Percentiles rank a stretch among this genome's conserved stretches.
phyloP scores from a whole-genome alignment of 2,888 invertebrate species.

The Rhingia rostrata region DNA sequence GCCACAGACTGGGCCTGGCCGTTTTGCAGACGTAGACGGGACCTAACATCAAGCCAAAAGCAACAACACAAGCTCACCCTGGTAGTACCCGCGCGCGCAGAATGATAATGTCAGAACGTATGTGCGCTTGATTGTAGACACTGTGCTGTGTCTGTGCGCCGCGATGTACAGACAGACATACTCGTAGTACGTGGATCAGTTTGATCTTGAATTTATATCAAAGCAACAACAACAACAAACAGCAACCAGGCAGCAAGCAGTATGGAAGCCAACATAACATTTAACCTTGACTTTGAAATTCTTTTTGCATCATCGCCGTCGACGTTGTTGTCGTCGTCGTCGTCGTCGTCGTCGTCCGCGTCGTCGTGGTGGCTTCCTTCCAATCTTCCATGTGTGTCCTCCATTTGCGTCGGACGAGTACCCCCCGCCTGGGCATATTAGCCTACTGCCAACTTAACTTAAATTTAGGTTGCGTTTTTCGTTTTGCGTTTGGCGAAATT shows the following conservation, averaged over 20 bases:
- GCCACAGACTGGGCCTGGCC: not conserved
- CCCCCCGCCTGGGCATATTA: constrained; percentile 71
- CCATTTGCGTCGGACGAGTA: constrained; percentile 59
- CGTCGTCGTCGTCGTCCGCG: constrained; percentile 8
- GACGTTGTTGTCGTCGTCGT: constrained; percentile 22
- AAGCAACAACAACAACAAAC: constrained; percentile 45
- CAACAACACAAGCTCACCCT: constrained; percentile 59
- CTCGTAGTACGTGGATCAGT: constrained; percentile 64
- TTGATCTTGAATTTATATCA: constrained; percentile 73
- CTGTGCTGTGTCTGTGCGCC: constrained; percentile 30
- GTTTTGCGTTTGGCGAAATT: constrained; percentile 41
- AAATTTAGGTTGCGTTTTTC: constrained; percentile 14
- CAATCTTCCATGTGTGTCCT: constrained; percentile 64
- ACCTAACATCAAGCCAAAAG: constrained; percentile 45
- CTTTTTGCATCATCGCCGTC: constrained; percentile 69
- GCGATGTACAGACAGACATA: constrained; percentile 47
- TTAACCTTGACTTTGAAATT: constrained; percentile 75
- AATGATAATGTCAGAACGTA: constrained; percentile 49
- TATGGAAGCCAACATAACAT: constrained; percentile 68
- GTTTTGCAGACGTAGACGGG: constrained; percentile 44
- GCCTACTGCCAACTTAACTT: constrained; percentile 68
- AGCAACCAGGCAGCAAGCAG: not conserved
- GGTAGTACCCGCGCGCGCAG: constrained; percentile 37
- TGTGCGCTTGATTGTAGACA: constrained; percentile 50
- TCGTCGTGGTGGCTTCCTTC: constrained; percentile 54